Base-by-base conservation (phyloP, 2,113 vertebrate species). In the Heterotis niloticus region DNA sequence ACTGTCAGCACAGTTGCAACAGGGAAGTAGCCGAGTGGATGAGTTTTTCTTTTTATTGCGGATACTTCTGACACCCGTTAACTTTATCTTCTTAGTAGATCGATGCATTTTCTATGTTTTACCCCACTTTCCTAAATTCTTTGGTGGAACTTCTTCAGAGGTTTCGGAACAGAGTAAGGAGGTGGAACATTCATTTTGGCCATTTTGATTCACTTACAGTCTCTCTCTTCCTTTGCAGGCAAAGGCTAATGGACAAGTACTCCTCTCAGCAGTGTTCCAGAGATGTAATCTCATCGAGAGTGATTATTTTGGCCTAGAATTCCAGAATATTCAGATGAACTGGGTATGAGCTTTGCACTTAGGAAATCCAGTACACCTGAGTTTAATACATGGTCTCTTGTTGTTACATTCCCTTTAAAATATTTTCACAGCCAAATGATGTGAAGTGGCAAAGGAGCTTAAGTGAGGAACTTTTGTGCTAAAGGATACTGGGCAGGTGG, bases 241-340 rank as follows among this genome's bases (percentile, higher is more conserved):
- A 2, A 98, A 94, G 82, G 89, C 87, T 10, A 79, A 91, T 0
- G 96, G 95, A 71, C 94, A 98, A 89, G 64, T 80, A 0, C 83
- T 99, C 62, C 80, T 96, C 85, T 87, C 88, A 11, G 92, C 95
- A 24, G 92, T 96, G 85, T 98, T 94, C 92, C 90, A 87, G 83
- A 93, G 89, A 83, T 88, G 95, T 84, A 98, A 98, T 88, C 90
- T 99, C 88, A 92, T 95, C 9, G 98, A 99, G 83, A 94, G 92
- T 0, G 98, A 99, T 90, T 99, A 99, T 89, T 99, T 99, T 83
- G 96, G 98, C 75, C 89, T 99, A 57, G 96, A 99, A 89, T 98
- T 96, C 85, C 95, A 96, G 85, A 96, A 95, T 77, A 84, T 88
- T 80, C 95, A 93, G 83, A 93, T 95, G 78, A 93, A 86, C 77